These are phyloP conservation scores for Metallyticus violacea DNA, from an alignment of 2,888 invertebrate genomes.

Conservation along the genomic window DNA sequence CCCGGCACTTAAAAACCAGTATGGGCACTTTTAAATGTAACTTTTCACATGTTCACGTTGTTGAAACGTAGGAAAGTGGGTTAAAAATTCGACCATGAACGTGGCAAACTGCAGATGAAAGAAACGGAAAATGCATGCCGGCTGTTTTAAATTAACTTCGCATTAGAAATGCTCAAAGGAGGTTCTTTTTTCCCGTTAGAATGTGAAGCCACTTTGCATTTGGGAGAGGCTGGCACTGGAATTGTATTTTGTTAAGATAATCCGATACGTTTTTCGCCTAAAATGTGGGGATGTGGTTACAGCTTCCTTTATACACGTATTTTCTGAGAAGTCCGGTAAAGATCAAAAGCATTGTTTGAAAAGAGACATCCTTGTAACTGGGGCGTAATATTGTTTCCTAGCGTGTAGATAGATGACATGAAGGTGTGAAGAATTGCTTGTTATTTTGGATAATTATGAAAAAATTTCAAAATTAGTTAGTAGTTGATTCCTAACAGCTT, in stretches of 20 bases:
- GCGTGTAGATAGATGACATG: no score
- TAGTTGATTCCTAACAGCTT: no score
- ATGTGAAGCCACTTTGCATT: neutral
- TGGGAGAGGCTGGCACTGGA: neutral
- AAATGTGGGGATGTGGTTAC: neutral
- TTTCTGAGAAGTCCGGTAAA: no score
- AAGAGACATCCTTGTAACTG: neutral
- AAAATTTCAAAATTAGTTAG: no score
- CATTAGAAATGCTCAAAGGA: neutral
- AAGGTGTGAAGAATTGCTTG: no score
- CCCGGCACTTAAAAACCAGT: neutral
- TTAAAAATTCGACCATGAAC: neutral
- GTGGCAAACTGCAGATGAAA: neutral
- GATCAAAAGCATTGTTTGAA: neutral
- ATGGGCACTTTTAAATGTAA: neutral
- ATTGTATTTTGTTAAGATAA: neutral
- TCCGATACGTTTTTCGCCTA: neutral
- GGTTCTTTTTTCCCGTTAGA: neutral
- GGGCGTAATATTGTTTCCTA: neutral
- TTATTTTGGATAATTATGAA: no score
- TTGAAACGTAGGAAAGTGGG: neutral
- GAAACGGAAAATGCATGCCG: neutral
- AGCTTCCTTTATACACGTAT: neutral
- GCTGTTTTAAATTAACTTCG: neutral
- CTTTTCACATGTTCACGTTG: neutral